Evolutionary conservation across 2,113 vertebrate species (phyloP).

Genomic region (Rattus rattus): DNA sequence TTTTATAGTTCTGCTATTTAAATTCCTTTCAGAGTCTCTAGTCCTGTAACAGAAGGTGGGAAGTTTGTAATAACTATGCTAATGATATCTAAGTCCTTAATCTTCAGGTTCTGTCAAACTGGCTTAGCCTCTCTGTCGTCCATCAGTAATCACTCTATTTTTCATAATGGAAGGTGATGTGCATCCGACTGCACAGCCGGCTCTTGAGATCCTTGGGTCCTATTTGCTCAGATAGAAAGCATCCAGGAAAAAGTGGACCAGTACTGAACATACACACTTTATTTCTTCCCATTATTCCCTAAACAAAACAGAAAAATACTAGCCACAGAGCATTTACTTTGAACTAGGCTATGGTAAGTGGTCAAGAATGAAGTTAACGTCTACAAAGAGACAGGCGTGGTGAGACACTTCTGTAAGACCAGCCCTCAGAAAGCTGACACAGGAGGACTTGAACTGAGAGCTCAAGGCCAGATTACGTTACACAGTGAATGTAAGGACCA

Average conservation of each 20-base stretch:
- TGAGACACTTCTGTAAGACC: neutral
- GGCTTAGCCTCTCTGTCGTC: neutral
- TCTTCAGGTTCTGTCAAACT: neutral
- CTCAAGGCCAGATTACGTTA: neutral
- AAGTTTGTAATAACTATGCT: neutral
- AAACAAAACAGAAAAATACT: neutral
- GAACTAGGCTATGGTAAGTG: neutral
- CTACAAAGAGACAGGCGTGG: neutral
- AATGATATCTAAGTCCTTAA: neutral
- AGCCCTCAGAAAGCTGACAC: neutral
- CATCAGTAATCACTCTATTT: neutral
- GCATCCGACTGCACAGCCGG: neutral
- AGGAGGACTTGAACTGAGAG: neutral
- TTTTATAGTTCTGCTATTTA: conserved; percentile 48
- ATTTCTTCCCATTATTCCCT: neutral
- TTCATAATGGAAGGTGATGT: neutral
- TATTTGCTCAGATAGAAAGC: neutral
- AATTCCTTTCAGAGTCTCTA: neutral
- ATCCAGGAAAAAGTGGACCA: neutral
- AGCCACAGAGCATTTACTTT: neutral
- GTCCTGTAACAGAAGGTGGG: neutral
- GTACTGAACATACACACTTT: neutral
- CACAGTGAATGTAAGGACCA: neutral
- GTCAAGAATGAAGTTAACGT: neutral
- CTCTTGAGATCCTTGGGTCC: neutral